These are phyloP conservation scores for Geothlypis trichas DNA, from an alignment of 2,113 vertebrate species.

Conservation along the genomic window DNA sequence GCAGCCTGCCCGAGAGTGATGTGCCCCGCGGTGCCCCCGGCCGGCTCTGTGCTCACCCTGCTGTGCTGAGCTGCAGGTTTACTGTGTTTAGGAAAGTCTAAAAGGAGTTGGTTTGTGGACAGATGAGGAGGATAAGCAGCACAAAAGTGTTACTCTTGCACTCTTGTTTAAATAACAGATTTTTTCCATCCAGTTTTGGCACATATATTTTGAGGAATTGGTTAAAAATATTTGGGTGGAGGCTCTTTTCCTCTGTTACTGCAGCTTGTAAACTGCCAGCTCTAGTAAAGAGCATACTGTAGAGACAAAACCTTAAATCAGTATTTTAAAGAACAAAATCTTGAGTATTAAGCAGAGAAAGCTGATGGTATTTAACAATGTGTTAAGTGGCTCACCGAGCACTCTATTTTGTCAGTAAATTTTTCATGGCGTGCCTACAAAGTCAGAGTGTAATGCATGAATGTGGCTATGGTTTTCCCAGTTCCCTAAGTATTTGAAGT, in stretches of 20 bases:
- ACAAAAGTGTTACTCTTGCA: background rate
- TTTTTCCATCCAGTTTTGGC: background rate
- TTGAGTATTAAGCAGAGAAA: background rate
- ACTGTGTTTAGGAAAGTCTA: background rate
- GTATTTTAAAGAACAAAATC: background rate
- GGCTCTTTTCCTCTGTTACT: background rate
- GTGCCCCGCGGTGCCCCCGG: background rate
- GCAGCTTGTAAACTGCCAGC: slow-evolving; percentile 1
- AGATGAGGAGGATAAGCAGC: background rate
- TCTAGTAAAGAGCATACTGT: slow-evolving; percentile 11
- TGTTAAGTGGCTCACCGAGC: background rate
- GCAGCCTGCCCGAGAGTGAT: background rate
- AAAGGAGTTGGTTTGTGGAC: background rate
- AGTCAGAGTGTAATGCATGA: background rate
- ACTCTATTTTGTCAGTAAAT: background rate
- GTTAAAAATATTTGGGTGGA: slow-evolving; percentile 40
- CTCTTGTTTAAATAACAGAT: background rate
- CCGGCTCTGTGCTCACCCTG: background rate
- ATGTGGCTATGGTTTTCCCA: background rate
- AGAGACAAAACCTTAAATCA: background rate
- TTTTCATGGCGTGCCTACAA: background rate
- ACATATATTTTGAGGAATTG: background rate
- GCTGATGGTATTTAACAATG: background rate
- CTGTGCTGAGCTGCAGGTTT: background rate
- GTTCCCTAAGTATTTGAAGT: background rate